phyloP scores from a whole-genome alignment of 2,797 vertebrate species.

The Pygocentrus nattereri region DNA sequence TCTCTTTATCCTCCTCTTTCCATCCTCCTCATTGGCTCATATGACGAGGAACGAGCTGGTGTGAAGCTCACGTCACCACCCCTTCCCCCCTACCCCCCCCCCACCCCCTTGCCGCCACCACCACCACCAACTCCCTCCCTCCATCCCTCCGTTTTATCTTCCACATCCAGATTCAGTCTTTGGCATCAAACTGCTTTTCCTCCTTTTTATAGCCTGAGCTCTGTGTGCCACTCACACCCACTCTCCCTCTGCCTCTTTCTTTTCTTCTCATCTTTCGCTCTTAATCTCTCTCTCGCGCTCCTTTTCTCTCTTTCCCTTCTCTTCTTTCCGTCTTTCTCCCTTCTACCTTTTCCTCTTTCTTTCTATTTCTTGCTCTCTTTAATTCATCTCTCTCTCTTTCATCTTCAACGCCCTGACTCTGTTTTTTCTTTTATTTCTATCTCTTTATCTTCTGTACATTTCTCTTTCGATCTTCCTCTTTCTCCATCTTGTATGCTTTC shows the following conservation, averaged over 20 bases:
- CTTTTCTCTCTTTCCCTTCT: slow-evolving; percentile 4
- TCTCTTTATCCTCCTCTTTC: slow-evolving; percentile 38
- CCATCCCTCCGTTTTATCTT: slow-evolving; percentile 72
- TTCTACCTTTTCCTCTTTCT: slow-evolving; percentile 21
- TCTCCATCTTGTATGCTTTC: not conserved
- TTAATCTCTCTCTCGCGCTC: slow-evolving; percentile 38
- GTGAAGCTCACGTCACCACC: slow-evolving; percentile 51
- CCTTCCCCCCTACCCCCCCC: slow-evolving; percentile 29
- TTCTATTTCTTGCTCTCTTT: no score
- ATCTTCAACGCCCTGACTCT: not conserved
- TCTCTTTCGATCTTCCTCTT: slow-evolving; percentile 11
- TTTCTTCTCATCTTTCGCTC: slow-evolving; percentile 65
- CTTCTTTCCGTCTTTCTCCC: not conserved
- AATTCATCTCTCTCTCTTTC: no score
- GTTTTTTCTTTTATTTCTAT: no score
- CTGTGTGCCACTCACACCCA: slow-evolving; percentile 87
- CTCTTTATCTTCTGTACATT: no score
- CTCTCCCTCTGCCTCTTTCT: slow-evolving; percentile 80
- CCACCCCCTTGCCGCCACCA: slow-evolving; percentile 37
- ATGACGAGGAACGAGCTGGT: slow-evolving; percentile 6
- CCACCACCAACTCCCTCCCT: slow-evolving; percentile 40
- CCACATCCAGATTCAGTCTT: slow-evolving; percentile 87
- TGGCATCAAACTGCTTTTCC: slow-evolving; percentile 78
- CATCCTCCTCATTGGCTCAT: slow-evolving; percentile 54
- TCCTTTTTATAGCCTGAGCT: slow-evolving; percentile 83